Evolutionary conservation across 2,797 vertebrate genomes (phyloP).

Genomic region (Pelodytes ibericus): DNA sequence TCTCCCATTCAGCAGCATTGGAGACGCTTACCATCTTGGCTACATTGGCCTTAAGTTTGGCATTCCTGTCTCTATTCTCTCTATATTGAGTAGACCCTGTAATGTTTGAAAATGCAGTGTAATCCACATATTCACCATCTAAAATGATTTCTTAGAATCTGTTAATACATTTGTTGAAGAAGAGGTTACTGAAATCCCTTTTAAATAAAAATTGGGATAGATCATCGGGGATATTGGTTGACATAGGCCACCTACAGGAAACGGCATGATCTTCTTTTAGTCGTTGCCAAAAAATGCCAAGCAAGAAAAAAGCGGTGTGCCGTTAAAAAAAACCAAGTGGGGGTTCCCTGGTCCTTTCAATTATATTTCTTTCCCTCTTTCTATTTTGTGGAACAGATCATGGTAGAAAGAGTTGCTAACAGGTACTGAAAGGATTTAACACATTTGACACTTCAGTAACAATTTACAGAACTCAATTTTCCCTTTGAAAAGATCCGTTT

Average conservation of each 20-base stretch:
- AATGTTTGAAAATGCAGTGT: too few species aligned
- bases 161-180: too few species aligned
- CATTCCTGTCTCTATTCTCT: too few species aligned
- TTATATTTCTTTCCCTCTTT: conserved; percentile 24
- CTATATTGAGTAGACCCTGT: too few species aligned
- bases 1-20: too few species aligned
- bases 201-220: too few species aligned
- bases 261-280: conserved; percentile 22
- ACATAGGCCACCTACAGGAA: background rate
- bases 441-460: conserved; percentile 56
- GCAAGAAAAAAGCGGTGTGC: fast-evolving
- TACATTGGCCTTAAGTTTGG: too few species aligned
- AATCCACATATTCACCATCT: too few species aligned
- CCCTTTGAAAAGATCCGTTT: conserved; percentile 48
- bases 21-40: too few species aligned
- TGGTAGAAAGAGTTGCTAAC: conserved; percentile 51
- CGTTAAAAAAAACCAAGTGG: background rate
- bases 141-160: too few species aligned
- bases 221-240: too few species aligned
- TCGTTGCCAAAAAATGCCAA: background rate
- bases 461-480: conserved; percentile 50
- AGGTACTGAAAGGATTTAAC: conserved; percentile 57
- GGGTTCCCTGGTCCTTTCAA: background rate
- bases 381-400: conserved; percentile 51
- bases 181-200: too few species aligned